Evolutionary conservation across 2,797 vertebrate species (phyloP), one percentile per base, ranked within the genome.

Genomic region (Microchirus variegatus): DNA sequence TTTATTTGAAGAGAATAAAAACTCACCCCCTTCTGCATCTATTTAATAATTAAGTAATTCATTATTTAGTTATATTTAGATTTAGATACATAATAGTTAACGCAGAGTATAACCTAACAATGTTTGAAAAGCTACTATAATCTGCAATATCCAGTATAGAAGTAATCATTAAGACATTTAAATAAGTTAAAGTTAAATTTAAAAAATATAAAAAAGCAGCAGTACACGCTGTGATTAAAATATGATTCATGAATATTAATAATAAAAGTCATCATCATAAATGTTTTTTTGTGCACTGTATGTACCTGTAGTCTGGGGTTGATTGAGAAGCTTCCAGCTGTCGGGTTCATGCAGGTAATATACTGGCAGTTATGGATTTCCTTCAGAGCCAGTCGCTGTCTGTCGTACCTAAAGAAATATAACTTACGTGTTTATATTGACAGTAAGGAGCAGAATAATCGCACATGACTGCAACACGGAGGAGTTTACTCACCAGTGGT

Each of bases 341-440:
- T 94, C 81, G 95, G 95, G 92, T 96, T 97, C 96, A 97, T 93
- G 83, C 95, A 95, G 87, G 95, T 96, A 90, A 96, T 94, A 70
- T 90, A 92, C 90, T 95, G 96, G 88, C 96, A 96, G 90, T 95
- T 95, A 87, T 94, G 93, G 70, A 96, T 94, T 91, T 96, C 96
- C 92, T 99, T 99, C 84, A 96, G 89, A 59, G 91, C 89, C 70
- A 93, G 87, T 83, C 94, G 96, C 88, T 97, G 95, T 86, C 96
- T 95, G 93, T 99, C 97, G 90, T 98, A 99, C 97, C 98, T 99
- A 16, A 49, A 75, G 63, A 53, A 2, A 42, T 64, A 54, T 43
- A 67, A 14, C 51, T 2, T 46, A 2, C 1, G 5, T 48, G 13
- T 14, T 53, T 53, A 38, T 16, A 48, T n/a, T 58, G 13, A 53